Percentiles rank a stretch among this genome's conserved stretches.
These are phyloP conservation scores for Odontomyia ornata DNA, from an alignment of 2,888 invertebrate species.

Conservation along the genomic window DNA sequence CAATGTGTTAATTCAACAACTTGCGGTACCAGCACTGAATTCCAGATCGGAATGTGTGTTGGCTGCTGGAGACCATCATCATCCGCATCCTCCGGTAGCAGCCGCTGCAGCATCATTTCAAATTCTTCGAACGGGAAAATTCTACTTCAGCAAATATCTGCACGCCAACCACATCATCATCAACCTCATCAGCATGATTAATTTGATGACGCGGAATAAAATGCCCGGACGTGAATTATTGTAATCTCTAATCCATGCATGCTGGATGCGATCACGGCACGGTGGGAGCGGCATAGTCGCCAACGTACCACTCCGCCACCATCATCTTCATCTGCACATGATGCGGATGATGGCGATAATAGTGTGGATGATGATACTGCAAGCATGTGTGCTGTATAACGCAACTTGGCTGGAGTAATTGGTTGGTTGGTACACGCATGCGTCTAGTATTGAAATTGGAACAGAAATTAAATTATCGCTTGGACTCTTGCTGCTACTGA, in stretches of 20 bases:
- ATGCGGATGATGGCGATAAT: too few species aligned
- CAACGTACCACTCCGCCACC: too few species aligned
- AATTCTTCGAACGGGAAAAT: slow-evolving; percentile 23
- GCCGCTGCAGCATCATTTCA: slow-evolving; percentile 20
- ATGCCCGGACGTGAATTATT: slow-evolving; percentile 41
- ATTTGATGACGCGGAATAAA: slow-evolving; percentile 40
- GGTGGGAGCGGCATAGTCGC: too few species aligned
- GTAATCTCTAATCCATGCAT: slow-evolving; percentile 19
- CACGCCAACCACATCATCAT: slow-evolving; percentile 27
- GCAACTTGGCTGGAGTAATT: too few species aligned
- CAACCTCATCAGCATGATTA: slow-evolving; percentile 31
- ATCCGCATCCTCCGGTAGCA: background rate
- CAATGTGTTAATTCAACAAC: background rate
- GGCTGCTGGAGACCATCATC: background rate
- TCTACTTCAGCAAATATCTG: slow-evolving; percentile 37
- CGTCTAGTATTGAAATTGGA: too few species aligned
- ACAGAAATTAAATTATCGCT: too few species aligned
- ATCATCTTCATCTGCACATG: too few species aligned
- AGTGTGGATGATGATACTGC: too few species aligned
- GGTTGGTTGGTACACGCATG: too few species aligned
- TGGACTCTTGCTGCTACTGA: too few species aligned
- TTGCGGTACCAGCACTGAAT: background rate
- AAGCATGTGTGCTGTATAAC: too few species aligned
- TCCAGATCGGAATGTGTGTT: background rate
- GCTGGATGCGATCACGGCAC: too few species aligned